Conservation (phyloP, 2,113 vertebrate genomes). For the Protobothrops mucrosquamatus region DNA sequence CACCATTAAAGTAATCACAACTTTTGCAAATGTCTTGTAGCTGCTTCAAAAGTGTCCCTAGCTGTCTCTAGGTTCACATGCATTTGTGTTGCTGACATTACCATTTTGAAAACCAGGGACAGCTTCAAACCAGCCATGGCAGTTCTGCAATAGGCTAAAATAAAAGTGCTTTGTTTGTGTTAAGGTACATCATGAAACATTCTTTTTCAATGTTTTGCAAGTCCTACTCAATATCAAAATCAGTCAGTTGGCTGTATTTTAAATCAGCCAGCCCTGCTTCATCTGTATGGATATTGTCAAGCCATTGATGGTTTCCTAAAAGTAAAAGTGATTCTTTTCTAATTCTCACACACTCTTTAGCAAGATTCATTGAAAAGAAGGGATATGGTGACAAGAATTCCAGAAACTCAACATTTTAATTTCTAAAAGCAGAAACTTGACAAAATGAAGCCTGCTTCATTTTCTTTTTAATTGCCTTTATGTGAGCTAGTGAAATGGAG, state of each 20-base stretch:
- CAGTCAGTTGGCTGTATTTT: not conserved
- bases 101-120: not conserved
- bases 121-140: not conserved
- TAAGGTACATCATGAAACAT: not conserved
- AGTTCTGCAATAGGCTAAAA: not conserved
- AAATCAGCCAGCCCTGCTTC: not conserved
- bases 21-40: not conserved
- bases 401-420: not conserved
- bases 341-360: not conserved
- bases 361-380: not conserved
- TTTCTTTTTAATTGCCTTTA: not conserved
- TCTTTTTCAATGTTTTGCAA: not conserved
- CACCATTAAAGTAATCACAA: not conserved
- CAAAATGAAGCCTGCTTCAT: not conserved
- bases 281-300: not conserved
- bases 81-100: not conserved
- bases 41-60: not conserved
- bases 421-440: not conserved
- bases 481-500: not conserved
- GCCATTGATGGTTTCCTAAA: not conserved
- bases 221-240: not conserved
- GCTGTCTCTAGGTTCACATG: not conserved
- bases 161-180: not conserved
- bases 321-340: not conserved
- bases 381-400: not conserved